Evolutionary conservation across 2,888 invertebrate genomes (phyloP).

Genomic region (Trissolcus japonicus): DNA sequence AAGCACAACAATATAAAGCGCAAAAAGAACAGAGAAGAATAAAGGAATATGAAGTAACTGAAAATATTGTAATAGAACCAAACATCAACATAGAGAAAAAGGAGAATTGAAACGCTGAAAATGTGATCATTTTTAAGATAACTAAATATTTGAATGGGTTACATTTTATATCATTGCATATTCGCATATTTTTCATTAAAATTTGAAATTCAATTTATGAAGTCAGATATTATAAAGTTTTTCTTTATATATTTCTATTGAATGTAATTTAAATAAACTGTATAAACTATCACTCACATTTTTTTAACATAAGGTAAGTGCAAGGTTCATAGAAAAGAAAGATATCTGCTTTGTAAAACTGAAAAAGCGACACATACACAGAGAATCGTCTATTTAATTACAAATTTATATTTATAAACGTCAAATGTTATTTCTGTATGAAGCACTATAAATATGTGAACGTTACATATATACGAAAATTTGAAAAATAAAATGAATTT

Average conservation of each 20-base stretch:
- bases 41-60: not conserved
- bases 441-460: conserved; percentile 36
- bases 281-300: too few species aligned
- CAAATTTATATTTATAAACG: conserved; percentile 36
- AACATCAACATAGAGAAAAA: not conserved
- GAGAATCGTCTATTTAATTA: conserved; percentile 36
- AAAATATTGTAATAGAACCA: not conserved
- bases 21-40: conserved; percentile 15
- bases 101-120: not conserved
- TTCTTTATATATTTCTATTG: too few species aligned
- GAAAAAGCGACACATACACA: conserved; percentile 20
- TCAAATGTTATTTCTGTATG: conserved; percentile 34
- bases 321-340: not conserved
- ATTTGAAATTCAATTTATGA: too few species aligned
- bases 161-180: not conserved
- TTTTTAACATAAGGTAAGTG: not conserved
- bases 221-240: too few species aligned
- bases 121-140: not conserved
- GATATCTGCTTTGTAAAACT: conserved; percentile 3
- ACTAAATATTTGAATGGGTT: not conserved
- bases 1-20: conserved; percentile 60
- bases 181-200: too few species aligned
- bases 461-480: conserved; percentile 19
- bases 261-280: too few species aligned
- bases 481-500: conserved; percentile 28